Base-by-base conservation (phyloP, 2,888 invertebrate genomes). In the Synanthedon formicaeformis region DNA sequence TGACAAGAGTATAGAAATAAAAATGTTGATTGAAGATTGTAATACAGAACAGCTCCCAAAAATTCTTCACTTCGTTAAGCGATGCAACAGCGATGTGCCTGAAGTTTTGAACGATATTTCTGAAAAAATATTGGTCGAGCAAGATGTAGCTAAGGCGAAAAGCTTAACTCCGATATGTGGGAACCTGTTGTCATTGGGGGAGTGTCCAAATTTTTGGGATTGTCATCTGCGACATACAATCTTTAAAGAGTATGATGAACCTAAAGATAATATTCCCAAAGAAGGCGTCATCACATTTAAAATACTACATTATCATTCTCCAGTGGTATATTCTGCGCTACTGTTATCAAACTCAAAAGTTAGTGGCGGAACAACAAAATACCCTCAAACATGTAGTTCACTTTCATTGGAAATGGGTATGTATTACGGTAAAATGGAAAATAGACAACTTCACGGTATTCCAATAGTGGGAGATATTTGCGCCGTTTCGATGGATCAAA, bases 221-320 rank as follows among this genome's bases (percentile, higher is more conserved):
- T 94, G 94, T 62, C 59, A 70, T 14, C 81, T 87, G 51, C 88
- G 94, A 40, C 95, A 95, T 71, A 76, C 78, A 1, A 60, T 90
- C 4, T 73, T 93, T 11, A 78, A 89, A 55, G 73, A 87, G 5
- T 78, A 80, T 18, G 89, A 91, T 59, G 83, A 88, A 53, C 82
- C 89, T 4, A 77, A 79, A n/a, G 71, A 81, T 12, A 74, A 86
- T 71, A 73, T 92, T 53, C 91, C 90, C 1, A 72, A 68, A 59
- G 73, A 75, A 50, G 92, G 92, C 0, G 66, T 77, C 3, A 78
- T 92, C 3, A 89, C 88, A 53, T 90, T 92, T 56, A 85, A 88
- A 66, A 84, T 92, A 5, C 62, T 89, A 8, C 73, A 87, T 58
- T 83, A 91, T 27, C 86, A 89, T 53, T 88, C 90, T 58, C 92